A percentile compares a stretch with the other conserved stretches of the same genome.
Evolutionary conservation across 2,888 invertebrate species (phyloP).

Genomic region (Sipha maydis): DNA sequence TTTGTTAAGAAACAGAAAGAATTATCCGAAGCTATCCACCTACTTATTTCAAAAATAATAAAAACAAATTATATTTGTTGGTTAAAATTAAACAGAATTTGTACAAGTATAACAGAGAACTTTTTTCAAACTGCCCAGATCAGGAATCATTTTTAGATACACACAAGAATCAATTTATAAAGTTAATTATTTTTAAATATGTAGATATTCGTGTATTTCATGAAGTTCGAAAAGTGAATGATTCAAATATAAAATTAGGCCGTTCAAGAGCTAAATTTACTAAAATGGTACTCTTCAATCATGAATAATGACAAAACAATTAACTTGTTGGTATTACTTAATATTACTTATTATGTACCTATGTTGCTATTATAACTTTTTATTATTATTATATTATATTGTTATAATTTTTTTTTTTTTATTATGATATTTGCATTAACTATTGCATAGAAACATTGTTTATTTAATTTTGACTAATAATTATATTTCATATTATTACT

Average conservation of each 20-base stretch:
- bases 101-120: slow-evolving; percentile 4
- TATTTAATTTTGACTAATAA: too few relatives aligned
- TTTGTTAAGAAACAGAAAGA: slow-evolving; percentile 35
- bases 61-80: slow-evolving; percentile 34
- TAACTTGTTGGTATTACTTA: background rate
- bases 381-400: too few relatives aligned
- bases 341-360: slow-evolving; percentile 10
- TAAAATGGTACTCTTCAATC: slow-evolving; percentile 29
- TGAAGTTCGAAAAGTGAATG: slow-evolving; percentile 31
- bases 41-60: slow-evolving; percentile 23
- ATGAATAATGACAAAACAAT: slow-evolving; percentile 11
- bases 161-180: slow-evolving; percentile 16
- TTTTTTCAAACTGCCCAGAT: slow-evolving; percentile 28
- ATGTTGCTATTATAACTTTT: slow-evolving; percentile 1
- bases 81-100: slow-evolving; percentile 12
- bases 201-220: slow-evolving; percentile 18
- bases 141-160: slow-evolving; percentile 23
- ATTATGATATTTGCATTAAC: too few relatives aligned
- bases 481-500: too few relatives aligned
- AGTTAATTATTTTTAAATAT: slow-evolving; percentile 29
- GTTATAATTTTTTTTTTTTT: too few relatives aligned
- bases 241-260: slow-evolving; percentile 24
- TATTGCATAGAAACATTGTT: too few relatives aligned
- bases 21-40: slow-evolving; percentile 20
- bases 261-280: slow-evolving; percentile 27